Evolutionary conservation across 2,888 invertebrate genomes (phyloP), one percentile per base, ranked within the genome.

Genomic region (Lepidocyrtoides sp.): DNA sequence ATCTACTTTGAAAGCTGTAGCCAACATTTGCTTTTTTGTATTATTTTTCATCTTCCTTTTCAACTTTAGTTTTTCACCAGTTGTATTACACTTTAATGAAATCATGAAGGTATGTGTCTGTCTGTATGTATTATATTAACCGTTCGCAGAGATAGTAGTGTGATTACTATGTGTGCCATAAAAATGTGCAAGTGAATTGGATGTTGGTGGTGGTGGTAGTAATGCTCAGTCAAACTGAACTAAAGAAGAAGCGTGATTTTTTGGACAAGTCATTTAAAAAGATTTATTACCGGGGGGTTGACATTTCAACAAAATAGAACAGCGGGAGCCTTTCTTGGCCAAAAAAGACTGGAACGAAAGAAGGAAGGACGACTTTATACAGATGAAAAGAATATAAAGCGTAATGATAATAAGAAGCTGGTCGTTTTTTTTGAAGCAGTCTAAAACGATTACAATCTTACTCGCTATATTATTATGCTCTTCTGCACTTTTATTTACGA

Each of bases 221-320:
- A 1, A 7, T 72, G 77, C 77, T 77, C 77, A 77, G 51, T 77
- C 84, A 66, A 84, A 84, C 51, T 51, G 77, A 77, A 72, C 85
- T 86, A 57, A 72, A 63, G 77, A 75, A 77, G 75, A 86, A 69
- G 72, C 77, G 75, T 86, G 75, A 85, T 86, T 72, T 69, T 85
- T 69, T 66, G 92, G 93, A 93, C 93, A 94, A 94, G 94, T 93
- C 94, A 93, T 94, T 93, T 93, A 92, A 92, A 93, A 94, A 94
- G 94, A 94, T 94, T 94, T 94, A 94, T 94, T 90, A 91, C 92
- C 91, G 81, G 91, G 91, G 92, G 93, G 93, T 93, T 94, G 94
- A 94, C 94, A 94, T 94, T 93, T 94, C 91, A 93, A 94, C 94
- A 94, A 94, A 94, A 94, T 94, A 93, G 93, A 93, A 92, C 93